Conservation (phyloP, 2,797 vertebrate species). For the Syncerus caffer region DNA sequence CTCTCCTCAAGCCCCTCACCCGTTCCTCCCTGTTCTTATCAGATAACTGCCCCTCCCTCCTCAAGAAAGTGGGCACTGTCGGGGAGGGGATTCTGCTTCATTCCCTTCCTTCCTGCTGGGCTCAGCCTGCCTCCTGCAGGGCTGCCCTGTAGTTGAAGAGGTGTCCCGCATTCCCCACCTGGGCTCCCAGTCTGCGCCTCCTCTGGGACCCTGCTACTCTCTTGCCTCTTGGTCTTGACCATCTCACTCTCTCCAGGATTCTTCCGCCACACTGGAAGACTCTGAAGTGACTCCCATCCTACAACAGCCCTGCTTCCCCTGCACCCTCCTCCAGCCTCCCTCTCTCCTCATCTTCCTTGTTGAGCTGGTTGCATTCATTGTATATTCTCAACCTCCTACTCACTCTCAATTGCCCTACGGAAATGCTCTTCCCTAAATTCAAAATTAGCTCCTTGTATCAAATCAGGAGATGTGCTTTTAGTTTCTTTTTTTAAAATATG, state of each 20-base stretch:
- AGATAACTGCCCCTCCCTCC: background rate
- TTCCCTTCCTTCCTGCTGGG: background rate
- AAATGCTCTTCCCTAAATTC: background rate
- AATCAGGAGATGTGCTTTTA: background rate
- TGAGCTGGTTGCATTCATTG: background rate
- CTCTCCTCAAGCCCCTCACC: background rate
- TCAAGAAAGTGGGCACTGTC: background rate
- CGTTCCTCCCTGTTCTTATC: background rate
- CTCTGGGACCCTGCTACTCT: background rate
- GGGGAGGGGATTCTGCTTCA: background rate
- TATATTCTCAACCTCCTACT: background rate
- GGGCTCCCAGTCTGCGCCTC: background rate
- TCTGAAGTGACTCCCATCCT: no score
- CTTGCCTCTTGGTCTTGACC: background rate
- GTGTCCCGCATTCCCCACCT: rapidly evolving
- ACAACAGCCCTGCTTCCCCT: no score
- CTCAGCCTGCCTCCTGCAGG: background rate
- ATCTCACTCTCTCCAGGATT: background rate
- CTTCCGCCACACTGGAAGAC: background rate
- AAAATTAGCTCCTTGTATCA: background rate
- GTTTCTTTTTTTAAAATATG: background rate
- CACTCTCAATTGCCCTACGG: background rate
- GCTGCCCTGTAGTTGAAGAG: no score
- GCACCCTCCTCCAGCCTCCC: background rate
- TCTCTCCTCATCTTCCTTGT: rapidly evolving